Evolutionary conservation across 1,140 invertebrate genomes (phyloP), one percentile per base, ranked within the genome.

Genomic region (Drosophila sechellia): DNA sequence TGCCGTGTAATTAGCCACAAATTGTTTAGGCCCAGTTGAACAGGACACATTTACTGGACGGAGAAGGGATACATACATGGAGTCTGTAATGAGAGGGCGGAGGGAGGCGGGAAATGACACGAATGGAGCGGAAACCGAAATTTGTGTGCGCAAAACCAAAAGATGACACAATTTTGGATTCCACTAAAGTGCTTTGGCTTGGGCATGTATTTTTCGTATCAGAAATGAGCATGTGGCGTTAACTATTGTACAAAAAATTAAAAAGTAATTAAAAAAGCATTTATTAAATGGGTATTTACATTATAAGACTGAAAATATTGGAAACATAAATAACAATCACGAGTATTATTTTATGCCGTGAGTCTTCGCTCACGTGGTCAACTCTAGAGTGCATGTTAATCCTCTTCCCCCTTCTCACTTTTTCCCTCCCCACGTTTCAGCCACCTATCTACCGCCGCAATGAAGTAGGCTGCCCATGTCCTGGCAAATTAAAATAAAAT

Each of bases 1-100:
- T 87, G 83, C 83, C 72, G 65, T 87, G 83, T 87, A 87, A 87
- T 87, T 87, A 87, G 84, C 84, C 84, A 90, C 84, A 87, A 87
- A 87, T 87, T 87, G 84, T 87, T 90, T 87, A 80, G 85, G 84
- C 84, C 84, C 77, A 84, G 84, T 84, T 84, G 85, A 74, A 70
- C 76, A 77, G 64, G 64, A 68, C 72, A 55, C 59, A 49, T 35
- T 52, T 5, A 20, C 63, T 65, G 58, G 17, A 27, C 12, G 25
- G 15, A 40, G 48, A 59, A 63, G 42, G n/a, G 20, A 8, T 20
- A 37, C 5, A 35, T 31, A 39, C 37, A 60, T 15, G 42, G 10
- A 17, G 20, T 22, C 22, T n/a, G 5, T 0, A 4, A 22, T 13
- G 15, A 22, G 10, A 10, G 20, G 31, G n/a, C 11, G 20, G 1